phyloP scores from a whole-genome alignment of 2,797 vertebrate species.

The Parotocinclus haroldoi region DNA sequence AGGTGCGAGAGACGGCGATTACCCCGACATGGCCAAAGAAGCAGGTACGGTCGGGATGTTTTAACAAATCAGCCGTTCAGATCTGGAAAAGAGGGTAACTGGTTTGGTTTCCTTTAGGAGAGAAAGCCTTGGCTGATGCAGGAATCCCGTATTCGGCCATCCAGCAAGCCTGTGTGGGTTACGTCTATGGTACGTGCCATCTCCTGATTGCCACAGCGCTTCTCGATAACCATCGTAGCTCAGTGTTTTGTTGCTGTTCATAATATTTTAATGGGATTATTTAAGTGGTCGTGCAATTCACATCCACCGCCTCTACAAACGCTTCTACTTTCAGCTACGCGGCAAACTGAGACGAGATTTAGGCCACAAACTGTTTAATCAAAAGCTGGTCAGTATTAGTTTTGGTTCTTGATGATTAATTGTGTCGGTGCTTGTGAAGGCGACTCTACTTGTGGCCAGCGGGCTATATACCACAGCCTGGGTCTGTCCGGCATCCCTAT shows the following conservation, averaged over 20 bases:
- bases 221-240: no score
- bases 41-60: conserved; percentile 74
- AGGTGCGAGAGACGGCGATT: conserved; percentile 70
- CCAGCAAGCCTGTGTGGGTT: conserved; percentile 90
- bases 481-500: conserved; percentile 95
- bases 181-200: conserved; percentile 83
- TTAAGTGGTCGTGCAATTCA: no score
- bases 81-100: neutral
- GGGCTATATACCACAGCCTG: conserved; percentile 91
- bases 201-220: no score
- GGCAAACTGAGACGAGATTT: no score
- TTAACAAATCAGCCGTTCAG: conserved; percentile 2
- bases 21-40: conserved; percentile 93
- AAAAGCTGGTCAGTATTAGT: no score
- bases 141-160: conserved; percentile 83
- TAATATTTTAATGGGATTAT: no score
- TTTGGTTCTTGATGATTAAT: neutral
- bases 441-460: conserved; percentile 89
- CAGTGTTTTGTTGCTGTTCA: no score
- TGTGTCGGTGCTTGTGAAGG: conserved; percentile 62
- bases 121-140: conserved; percentile 86
- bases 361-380: no score
- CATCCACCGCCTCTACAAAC: no score
- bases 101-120: conserved; percentile 64
- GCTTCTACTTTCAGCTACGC: no score